Base-by-base conservation (phyloP, 2,797 vertebrate species). In the Acipenser ruthenus region DNA sequence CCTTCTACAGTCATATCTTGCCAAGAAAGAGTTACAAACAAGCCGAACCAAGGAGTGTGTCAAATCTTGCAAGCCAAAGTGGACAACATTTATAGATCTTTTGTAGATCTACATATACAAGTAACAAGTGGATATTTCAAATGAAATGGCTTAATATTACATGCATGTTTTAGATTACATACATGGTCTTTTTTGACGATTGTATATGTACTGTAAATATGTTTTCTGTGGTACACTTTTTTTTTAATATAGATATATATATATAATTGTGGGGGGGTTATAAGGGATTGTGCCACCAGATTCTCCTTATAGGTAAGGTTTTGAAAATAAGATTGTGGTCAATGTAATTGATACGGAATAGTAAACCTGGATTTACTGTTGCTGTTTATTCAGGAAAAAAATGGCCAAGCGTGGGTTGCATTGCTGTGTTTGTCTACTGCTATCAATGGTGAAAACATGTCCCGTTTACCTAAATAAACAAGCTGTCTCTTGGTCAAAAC, bases 151-250 rank as follows among this genome's bases (percentile, higher is more conserved):
- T 77, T 88, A 78, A 67, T 64, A 67, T 67, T 84, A 79, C 80
- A 70, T 86, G 86, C 84, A 82, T 87, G 89, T 88, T 84, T 84
- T 81, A 74, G 76, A 80, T 78, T 75, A 79, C 80, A 79, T 80
- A 84, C 75, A 75, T 84, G 81, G 82, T 89, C 77, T 79, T 87
- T 89, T 86, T 87, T 81, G 83, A 87, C 82, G 78, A 70, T 76
- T 90, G 87, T 90, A 91, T 82, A 90, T 89, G 84, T 79, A 86
- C 65, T 92, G 90, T 92, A 90, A 88, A 91, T 91, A 71, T 83
- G 75, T 84, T 78, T 82, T 85, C 74, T 82, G 82, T 82, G 78
- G 77, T 86, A 83, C 80, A 83, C 74, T 79, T 37, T 37, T 78
- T 70, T 71, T 18, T 18, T 18, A 18, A 18, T 18, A 18, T 18